These are phyloP conservation scores for Macaca fascicularis DNA, from an alignment of 2,113 vertebrate species.

Conservation along the genomic window T2T-MFA8v1.1 NC_088391.1:30913501-30914000, in stretches of 20 bases:
- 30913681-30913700: background rate
- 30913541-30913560: background rate
- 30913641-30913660: background rate
- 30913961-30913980: background rate
- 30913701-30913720: background rate
- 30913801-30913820: background rate
- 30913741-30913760: background rate
- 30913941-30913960: background rate
- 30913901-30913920: background rate
- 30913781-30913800: background rate
- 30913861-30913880: conserved; percentile 33
- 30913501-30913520: conserved; percentile 97
- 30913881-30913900: background rate
- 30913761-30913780: background rate
- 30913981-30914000: background rate
- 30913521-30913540: conserved; percentile 88
- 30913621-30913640: background rate
- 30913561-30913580: background rate
- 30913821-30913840: background rate
- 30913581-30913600: background rate
- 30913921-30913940: background rate
- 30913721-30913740: background rate
- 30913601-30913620: background rate
- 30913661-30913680: background rate
- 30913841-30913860: background rate